Conservation (phyloP, 2,888 invertebrate genomes). For the Cactoblastis cactorum region DNA sequence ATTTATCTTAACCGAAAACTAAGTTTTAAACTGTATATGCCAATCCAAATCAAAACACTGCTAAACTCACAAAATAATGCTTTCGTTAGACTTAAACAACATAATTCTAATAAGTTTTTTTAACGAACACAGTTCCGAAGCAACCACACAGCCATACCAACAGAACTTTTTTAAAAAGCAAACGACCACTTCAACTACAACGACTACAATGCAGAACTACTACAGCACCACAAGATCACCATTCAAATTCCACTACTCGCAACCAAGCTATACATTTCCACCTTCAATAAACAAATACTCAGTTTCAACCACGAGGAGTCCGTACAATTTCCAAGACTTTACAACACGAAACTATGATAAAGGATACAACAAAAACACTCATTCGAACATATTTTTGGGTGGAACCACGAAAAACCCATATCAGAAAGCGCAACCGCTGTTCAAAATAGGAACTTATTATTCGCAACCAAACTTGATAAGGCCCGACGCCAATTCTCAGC, state of each 20-base stretch:
- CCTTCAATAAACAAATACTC: constrained; percentile 63
- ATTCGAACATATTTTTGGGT: constrained; percentile 55
- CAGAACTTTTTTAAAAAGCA: constrained; percentile 23
- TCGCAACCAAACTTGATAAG: constrained; percentile 70
- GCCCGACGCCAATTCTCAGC: constrained; percentile 71
- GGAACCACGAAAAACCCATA: constrained; percentile 77
- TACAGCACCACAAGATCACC: constrained; percentile 43
- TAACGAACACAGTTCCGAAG: constrained; percentile 64
- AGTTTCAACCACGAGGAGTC: constrained; percentile 75
- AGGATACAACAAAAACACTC: constrained; percentile 61
- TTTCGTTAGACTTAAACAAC: not conserved
- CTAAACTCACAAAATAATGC: not conserved
- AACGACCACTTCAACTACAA: constrained; percentile 35
- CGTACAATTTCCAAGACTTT: constrained; percentile 76
- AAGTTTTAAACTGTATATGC: not conserved
- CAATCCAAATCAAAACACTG: not conserved
- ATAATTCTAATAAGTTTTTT: constrained; percentile 51
- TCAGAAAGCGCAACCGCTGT: constrained; percentile 58
- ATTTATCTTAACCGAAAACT: too few relatives aligned
- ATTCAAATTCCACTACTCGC: constrained; percentile 29
- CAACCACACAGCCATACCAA: constrained; percentile 61
- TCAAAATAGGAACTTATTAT: constrained; percentile 71
- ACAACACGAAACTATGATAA: constrained; percentile 42
- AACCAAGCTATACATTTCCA: constrained; percentile 37
- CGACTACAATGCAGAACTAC: constrained; percentile 41